Percentiles rank a stretch among this genome's conserved stretches.
phyloP scores from a whole-genome alignment of 2,888 invertebrate genomes.

The Metopia argyrocephala region DNA sequence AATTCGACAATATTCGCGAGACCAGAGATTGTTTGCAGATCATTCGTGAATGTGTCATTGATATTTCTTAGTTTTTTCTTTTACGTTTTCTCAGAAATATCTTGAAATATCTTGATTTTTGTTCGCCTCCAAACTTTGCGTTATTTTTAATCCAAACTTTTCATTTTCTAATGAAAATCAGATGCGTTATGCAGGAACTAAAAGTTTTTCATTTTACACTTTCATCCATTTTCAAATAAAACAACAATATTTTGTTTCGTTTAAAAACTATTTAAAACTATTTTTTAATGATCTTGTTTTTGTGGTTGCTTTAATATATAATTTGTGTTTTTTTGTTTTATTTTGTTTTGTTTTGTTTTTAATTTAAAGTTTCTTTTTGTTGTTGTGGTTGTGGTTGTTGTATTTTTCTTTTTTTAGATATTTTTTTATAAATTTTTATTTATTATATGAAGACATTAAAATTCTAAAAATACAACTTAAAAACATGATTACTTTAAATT shows the following conservation, averaged over 20 bases:
- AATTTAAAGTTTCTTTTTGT: slow-evolving; percentile 39
- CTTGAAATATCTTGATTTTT: too few species aligned
- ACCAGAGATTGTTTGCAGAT: too few species aligned
- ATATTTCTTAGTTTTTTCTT: too few species aligned
- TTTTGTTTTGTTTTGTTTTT: slow-evolving; percentile 55
- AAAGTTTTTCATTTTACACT: too few species aligned
- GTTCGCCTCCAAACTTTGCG: too few species aligned
- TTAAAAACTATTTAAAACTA: slow-evolving; percentile 77
- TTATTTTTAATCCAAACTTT: too few species aligned
- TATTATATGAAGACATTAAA: slow-evolving; percentile 59
- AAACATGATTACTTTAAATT: slow-evolving; percentile 19
- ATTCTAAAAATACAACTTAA: slow-evolving; percentile 63
- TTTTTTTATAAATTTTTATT: slow-evolving; percentile 42
- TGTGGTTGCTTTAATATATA: too few species aligned
- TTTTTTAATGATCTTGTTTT: slow-evolving; percentile 71
- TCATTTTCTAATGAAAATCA: too few species aligned
- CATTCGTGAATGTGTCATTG: too few species aligned
- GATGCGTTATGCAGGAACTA: too few species aligned
- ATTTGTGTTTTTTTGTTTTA: slow-evolving; percentile 69
- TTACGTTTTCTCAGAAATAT: too few species aligned
- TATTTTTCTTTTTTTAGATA: slow-evolving; percentile 50
- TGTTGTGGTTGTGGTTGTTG: slow-evolving; percentile 45
- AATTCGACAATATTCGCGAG: too few species aligned
- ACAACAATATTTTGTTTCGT: slow-evolving; percentile 65
- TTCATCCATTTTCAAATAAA: slow-evolving; percentile 19